Evolutionary conservation across 2,888 invertebrate species (phyloP), one percentile per base, ranked within the genome.

Genomic region (Drosophila anomalata): DNA sequence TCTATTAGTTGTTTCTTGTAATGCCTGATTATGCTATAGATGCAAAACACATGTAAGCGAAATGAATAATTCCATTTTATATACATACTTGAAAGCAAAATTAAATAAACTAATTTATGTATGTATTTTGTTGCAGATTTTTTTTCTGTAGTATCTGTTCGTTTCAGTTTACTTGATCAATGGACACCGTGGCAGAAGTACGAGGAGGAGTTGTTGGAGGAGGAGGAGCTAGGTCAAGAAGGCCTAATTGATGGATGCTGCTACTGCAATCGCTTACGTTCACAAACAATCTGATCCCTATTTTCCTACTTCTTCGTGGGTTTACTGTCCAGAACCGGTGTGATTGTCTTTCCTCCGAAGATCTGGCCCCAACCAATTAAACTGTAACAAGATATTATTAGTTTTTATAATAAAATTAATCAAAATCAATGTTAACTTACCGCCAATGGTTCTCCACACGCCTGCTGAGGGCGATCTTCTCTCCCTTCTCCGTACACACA

Each of bases 291-390:
- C 20, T 39, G 24, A 48, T 69, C 31, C 53, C 53, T 50, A 41
- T n/a, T 60, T 51, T 57, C 59, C 53, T 83, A 83, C 69, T 87
- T 83, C 75, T 84, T 87, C 44, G 69, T 47, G 41, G 87, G 82
- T 59, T 83, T 87, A 75, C 82, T 84, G 56, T 83, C 83, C 74
- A 87, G 42, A 12, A 90, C 90, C 59, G 99, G 98, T 89, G 97
- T 96, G 89, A 99, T 98, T 82, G 98, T 98, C 91, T 97, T 96
- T 82, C 99, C 99, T 91, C 98, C 97, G 92, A 98, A 95, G 92
- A 99, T 99, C 92, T 99, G 98, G 83, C 99, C 99, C 99, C 99
- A 99, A 83, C 99, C 99, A 91, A 99, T 99, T 91, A 99, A 95
- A 92, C 96, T 96, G 93, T 29, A 93, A 93, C 31, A 31, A 12